Evolutionary conservation across 2,888 invertebrate species (phyloP), one percentile per base, ranked within the genome.

Genomic region (Noctua fimbriata): DNA sequence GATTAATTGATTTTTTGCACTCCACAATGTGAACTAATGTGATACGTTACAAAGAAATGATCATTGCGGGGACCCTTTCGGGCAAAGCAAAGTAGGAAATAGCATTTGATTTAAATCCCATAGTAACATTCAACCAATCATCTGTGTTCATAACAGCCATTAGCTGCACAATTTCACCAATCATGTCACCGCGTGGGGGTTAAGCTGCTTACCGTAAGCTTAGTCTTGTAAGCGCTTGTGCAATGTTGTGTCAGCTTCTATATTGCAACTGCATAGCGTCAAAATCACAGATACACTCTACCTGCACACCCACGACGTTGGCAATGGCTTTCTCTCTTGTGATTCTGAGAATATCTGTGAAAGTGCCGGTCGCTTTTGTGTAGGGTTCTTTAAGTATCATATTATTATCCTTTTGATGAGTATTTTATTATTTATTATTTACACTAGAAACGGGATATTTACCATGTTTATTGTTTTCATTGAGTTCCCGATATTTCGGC

Each of bases 131-230:
- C 47, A 14, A 65, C 32, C 24, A 36, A 28, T 41, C 67, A 69
- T 65, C 16, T 52, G 65, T 52, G 58, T 72, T 44, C 69, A 79
- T 63, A 79, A 44, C 24, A n/a, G 41, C 69, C 36, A 73, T 65
- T 52, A 70, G n/a, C 74, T 21, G 21, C 28, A 67, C 70, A 74
- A 58, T 74, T 75, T 75, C 85, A 81, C 85, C 70, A 85, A 67
- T 47, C 81, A 63, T 69, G 66, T 72, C 81, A 41, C 16, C 14
- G 75, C 81, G 82, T 85, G 75, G 82, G 81, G 81, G 81, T 14
- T 83, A 83, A 81, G 82, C 85, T 60, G 82, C 82, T 85, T 85
- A 85, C 66, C 60, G 41, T 32, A 41, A 67, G 75, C 81, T 83
- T 69, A 79, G 72, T 55, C 79, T 63, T n/a, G 84, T 84, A 79